Base-by-base conservation (phyloP, 2,888 invertebrate species). In the Agrotis exclamationis region DNA sequence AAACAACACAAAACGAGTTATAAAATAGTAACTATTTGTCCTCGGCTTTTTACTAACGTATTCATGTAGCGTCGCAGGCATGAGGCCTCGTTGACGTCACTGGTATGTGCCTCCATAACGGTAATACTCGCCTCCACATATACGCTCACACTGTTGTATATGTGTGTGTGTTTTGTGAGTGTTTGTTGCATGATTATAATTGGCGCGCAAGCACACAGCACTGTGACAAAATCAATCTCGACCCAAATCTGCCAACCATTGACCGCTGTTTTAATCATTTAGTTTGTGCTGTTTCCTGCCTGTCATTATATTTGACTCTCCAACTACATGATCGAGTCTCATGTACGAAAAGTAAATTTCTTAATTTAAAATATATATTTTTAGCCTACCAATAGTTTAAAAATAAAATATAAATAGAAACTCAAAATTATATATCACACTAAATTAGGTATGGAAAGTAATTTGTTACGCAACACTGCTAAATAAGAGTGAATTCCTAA, bases 31-130 rank as follows among this genome's bases (percentile, higher is more conserved):
- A 86, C 85, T 88, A 91, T 89, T 89, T 86, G 90, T 91, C 90
- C 92, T 92, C 90, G 87, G 86, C 84, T 90, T 89, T 91, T 93
- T 87, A 89, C 87, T 93, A 94, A 94, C 90, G 92, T 94, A 95
- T 96, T 94, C 95, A 91, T 90, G 82, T 88, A 85, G 93, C 93
- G 93, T 95, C 90, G 92, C 90, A 90, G 92, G 92, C 91, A 93
- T 94, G 91, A 95, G 93, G 90, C 93, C 93, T 93, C 90, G 93
- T 92, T 96, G 95, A 96, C 96, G 96, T 96, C 96, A 96, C 93
- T 93, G 94, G 94, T 94, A 96, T 96, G 96, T 95, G 95, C 93
- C 93, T 95, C 95, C 94, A 93, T 96, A 96, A 96, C 96, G 96
- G 96, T 96, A 95, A 93, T 86, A 91, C 92, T 95, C 95, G 95